These are phyloP conservation scores for Garrulus glandarius DNA, from an alignment of 2,797 vertebrate genomes.

Conservation along the genomic window DNA sequence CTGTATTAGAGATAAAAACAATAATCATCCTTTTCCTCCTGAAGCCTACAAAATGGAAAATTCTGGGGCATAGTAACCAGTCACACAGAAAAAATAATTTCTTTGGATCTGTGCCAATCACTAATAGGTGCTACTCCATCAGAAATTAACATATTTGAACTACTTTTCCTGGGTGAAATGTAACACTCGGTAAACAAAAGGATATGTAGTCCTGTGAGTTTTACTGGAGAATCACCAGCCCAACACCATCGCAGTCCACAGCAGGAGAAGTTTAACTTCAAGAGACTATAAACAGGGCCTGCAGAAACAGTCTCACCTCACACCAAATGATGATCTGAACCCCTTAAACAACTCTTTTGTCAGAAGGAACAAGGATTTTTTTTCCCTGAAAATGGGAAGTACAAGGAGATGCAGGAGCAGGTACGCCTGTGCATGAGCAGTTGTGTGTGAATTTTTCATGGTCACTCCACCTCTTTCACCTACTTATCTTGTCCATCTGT, in stretches of 20 bases:
- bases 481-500: neutral
- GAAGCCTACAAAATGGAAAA: neutral
- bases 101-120: neutral
- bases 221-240: neutral
- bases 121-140: neutral
- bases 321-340: neutral
- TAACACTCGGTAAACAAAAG: neutral
- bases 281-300: neutral
- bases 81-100: neutral
- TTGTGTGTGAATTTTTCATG: fast-evolving
- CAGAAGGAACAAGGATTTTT: neutral
- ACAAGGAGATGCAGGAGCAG: neutral
- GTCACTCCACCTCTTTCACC: neutral
- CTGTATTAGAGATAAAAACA: neutral
- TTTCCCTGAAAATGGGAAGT: neutral
- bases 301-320: neutral
- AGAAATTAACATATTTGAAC: neutral
- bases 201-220: neutral
- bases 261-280: neutral
- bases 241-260: neutral
- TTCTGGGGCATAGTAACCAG: neutral
- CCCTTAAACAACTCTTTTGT: neutral
- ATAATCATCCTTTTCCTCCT: neutral
- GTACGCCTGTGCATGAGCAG: neutral
- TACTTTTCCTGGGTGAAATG: neutral